Conservation (phyloP, 1,140 invertebrate species). For the Pseudomyrmex cubaensis region DNA sequence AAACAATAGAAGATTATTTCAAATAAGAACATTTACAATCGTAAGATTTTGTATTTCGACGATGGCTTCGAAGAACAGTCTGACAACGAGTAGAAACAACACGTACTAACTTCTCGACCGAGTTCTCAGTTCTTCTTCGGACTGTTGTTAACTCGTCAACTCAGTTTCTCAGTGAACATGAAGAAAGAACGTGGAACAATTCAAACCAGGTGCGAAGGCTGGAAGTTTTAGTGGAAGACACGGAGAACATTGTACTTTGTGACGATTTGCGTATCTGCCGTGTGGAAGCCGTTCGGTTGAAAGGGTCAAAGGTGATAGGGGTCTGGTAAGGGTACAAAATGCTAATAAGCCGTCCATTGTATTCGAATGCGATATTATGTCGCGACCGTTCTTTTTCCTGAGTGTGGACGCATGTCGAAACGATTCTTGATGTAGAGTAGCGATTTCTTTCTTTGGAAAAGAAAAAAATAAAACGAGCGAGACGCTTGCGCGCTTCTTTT, state of each 20-base stretch:
- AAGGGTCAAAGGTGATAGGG: conserved; percentile 70
- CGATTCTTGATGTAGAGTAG: conserved; percentile 21
- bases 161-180: background rate
- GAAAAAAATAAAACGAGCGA: background rate
- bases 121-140: conserved; percentile 5
- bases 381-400: conserved; percentile 15
- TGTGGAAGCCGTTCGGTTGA: conserved; percentile 60
- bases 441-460: conserved; percentile 37
- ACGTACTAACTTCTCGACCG: background rate
- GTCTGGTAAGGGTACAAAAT: conserved; percentile 64
- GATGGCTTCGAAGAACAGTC: background rate
- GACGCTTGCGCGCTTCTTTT: background rate
- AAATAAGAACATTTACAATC: background rate
- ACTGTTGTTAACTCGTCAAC: conserved; percentile 11
- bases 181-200: conserved; percentile 18
- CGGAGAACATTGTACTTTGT: conserved; percentile 12
- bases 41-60: background rate
- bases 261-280: conserved; percentile 16
- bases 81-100: background rate
- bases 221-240: background rate
- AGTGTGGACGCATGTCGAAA: conserved; percentile 15
- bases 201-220: conserved; percentile 46
- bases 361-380: conserved; percentile 72
- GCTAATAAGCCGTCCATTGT: conserved; percentile 70
- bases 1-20: background rate